Conservation (phyloP, 2,797 vertebrate species). For the Hoplostethus atlanticus region DNA sequence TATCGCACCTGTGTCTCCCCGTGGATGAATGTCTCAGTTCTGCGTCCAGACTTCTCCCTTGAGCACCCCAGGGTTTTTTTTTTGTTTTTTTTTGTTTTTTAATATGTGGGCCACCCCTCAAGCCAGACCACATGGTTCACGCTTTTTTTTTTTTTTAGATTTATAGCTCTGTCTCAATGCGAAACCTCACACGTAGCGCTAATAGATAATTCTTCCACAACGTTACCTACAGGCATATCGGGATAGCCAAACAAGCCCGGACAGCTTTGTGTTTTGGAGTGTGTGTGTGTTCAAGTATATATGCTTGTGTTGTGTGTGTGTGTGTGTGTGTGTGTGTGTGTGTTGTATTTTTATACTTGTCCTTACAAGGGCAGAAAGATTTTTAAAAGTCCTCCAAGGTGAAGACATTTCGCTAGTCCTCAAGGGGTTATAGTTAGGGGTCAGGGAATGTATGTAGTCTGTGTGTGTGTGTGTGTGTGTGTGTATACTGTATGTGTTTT, state of each 20-base stretch:
- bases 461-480: not conserved
- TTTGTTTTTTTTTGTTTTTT: not conserved
- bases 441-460: no score
- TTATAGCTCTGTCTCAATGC: slow-evolving; percentile 44
- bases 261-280: not conserved
- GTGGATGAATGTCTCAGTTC: slow-evolving; percentile 57
- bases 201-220: slow-evolving; percentile 39
- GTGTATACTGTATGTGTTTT: no score
- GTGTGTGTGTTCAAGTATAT: slow-evolving; percentile 1
- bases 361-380: no score
- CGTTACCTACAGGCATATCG: slow-evolving; percentile 33
- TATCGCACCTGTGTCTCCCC: slow-evolving; percentile 74
- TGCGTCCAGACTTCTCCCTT: slow-evolving; percentile 56
- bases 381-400: no score
- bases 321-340: slow-evolving; percentile 15
- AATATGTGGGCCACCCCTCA: slow-evolving; percentile 48
- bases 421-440: no score
- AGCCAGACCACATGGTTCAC: slow-evolving; percentile 49
- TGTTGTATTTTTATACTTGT: not conserved
- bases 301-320: not conserved
- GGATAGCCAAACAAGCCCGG: not conserved
- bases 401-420: no score
- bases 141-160: slow-evolving; percentile 20
- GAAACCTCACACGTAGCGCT: slow-evolving; percentile 59
- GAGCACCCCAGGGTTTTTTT: slow-evolving; percentile 18